Evolutionary conservation across 2,113 vertebrate species (phyloP).

Genomic region (Chroicocephalus ridibundus): DNA sequence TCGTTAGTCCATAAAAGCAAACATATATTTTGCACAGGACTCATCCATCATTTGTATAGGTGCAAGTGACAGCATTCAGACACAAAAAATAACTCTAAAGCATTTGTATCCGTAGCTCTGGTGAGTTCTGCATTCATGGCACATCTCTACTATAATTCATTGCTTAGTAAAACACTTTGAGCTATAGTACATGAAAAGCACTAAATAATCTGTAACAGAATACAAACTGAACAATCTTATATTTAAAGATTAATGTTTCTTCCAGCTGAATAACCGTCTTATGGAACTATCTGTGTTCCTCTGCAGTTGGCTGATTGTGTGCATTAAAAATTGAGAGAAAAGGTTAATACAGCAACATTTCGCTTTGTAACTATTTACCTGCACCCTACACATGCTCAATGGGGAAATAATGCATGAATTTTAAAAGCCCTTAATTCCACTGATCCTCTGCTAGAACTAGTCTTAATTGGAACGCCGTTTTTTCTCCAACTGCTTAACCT

Average conservation of each 20-base stretch:
- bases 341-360: neutral
- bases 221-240: conserved; percentile 44
- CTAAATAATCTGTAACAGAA: conserved; percentile 34
- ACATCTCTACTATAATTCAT: conserved; percentile 35
- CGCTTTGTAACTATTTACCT: conserved; percentile 21
- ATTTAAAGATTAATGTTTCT: conserved; percentile 69
- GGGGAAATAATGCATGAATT: neutral
- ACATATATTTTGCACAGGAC: conserved; percentile 20
- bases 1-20: conserved; percentile 48
- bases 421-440: neutral
- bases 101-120: neutral
- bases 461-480: neutral
- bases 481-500: neutral
- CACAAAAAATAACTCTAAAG: conserved; percentile 39
- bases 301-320: neutral
- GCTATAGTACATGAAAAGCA: conserved; percentile 47
- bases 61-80: conserved; percentile 40
- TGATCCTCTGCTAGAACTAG: neutral
- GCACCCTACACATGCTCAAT: neutral
- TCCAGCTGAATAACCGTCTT: conserved; percentile 23
- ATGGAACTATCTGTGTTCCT: neutral
- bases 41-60: conserved; percentile 17
- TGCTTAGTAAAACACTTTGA: conserved; percentile 62
- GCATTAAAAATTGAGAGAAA: conserved; percentile 10
- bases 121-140: conserved; percentile 54